A percentile compares a stretch with the other conserved stretches of the same genome.
Conservation (phyloP, 2,113 vertebrate species). For the Helogale parvula region DNA sequence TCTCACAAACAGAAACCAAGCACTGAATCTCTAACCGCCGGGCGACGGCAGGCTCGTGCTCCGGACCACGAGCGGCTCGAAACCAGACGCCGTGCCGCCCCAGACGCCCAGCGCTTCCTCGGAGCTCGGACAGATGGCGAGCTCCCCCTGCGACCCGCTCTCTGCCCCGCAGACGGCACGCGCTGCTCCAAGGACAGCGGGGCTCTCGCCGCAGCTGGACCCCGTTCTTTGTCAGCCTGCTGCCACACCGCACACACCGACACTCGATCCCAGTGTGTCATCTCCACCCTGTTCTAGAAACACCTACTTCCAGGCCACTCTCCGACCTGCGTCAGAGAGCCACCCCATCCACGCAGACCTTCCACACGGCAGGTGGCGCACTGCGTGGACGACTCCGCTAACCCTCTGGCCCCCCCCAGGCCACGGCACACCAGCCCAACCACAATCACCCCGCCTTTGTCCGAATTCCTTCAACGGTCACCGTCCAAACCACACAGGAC, state of each 20-base stretch:
- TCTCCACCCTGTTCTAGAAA: fast-evolving
- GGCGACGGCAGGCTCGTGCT: not conserved
- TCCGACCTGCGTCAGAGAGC: fast-evolving
- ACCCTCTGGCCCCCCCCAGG: fast-evolving
- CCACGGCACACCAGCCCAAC: too few species aligned
- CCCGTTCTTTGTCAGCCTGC: not conserved
- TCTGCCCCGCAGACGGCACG: not conserved
- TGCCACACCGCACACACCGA: fast-evolving
- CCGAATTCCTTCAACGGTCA: fast-evolving
- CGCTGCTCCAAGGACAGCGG: too few species aligned
- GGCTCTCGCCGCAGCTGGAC: too few species aligned
- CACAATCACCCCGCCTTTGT: too few species aligned
- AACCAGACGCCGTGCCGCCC: not conserved
- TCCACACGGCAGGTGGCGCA: fast-evolving
- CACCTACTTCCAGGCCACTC: not conserved
- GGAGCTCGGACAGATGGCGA: fast-evolving
- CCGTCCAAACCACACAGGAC: not conserved
- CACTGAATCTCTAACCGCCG: too few species aligned
- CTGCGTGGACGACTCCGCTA: not conserved
- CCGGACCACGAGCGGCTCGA: too few species aligned
- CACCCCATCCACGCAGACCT: fast-evolving
- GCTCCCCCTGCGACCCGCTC: fast-evolving
- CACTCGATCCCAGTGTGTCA: fast-evolving
- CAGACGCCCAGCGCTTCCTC: too few species aligned
- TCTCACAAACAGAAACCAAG: not conserved